Base-by-base conservation (phyloP, 2,797 vertebrate species). In the Agapornis canus region DNA sequence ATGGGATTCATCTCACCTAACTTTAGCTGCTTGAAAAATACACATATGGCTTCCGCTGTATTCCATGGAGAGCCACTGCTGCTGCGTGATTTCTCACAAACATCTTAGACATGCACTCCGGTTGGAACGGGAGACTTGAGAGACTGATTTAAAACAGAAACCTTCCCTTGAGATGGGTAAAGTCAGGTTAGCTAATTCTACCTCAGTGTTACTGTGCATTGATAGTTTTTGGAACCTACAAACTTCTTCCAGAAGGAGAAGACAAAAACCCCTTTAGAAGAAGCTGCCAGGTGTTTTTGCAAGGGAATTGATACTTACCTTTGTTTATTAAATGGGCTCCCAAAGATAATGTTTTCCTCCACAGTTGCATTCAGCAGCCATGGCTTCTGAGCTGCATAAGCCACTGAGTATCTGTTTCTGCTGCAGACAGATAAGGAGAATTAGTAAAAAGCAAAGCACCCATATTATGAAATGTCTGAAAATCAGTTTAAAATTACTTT, bases 331-430 rank as follows among this genome's bases (percentile, higher is more conserved):
- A 99, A 99, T 16, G 99, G 98, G 87, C 98, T 99, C 40, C 99
- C 99, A 71, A 99, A 99, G 20, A 98, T 99, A 89, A 99, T 99
- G 97, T 99, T 99, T 35, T 99, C 99, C 95, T 99, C 99, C 82
- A 99, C 99, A 0, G 99, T 99, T 11, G 99, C 99, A 39, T 99
- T 99, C 80, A 99, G 98, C 92, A 99, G 98, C 99, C 99, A 99
- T 0, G 99, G 99, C 97, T 99, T 99, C 97, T 99, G 99, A 81
- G 99, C 98, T 39, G 99, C 99, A 1, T 99, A 99, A 89, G 99
- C 99, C 96, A 99, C 99, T 0, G 99, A 99, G 83, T 99, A 98
- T 79, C 99, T 98, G 98, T 98, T 99, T 97, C 99, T 99, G 91
- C 98, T 99, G 96, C 10, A 87, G 94, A 96, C 65, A 65, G 37